Percentiles rank a stretch among this genome's conserved stretches.
Evolutionary conservation across 2,888 invertebrate species (phyloP).

Genomic region (Gastrophysa polygoni): DNA sequence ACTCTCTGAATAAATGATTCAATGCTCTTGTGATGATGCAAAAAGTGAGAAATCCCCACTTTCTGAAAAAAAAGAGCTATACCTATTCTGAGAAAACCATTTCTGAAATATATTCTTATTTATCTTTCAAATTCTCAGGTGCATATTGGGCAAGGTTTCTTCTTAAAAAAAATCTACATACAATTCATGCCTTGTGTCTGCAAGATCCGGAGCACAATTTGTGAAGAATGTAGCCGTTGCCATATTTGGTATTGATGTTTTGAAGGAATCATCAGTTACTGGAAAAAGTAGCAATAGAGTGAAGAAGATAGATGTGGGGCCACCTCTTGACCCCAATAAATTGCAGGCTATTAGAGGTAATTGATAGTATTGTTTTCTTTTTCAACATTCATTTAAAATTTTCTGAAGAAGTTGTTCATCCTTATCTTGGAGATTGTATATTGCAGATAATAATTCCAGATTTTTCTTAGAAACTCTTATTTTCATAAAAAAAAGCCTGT

Average conservation of each 20-base stretch:
- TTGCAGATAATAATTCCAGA: too few species aligned
- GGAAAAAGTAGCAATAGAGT: not conserved
- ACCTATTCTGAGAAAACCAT: not conserved
- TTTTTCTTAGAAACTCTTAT: too few species aligned
- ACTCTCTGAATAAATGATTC: too few species aligned
- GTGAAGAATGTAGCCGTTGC: not conserved
- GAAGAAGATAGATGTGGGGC: not conserved
- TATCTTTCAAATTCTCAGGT: not conserved
- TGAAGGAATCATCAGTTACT: not conserved
- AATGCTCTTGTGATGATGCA: too few species aligned
- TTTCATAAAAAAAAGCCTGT: too few species aligned
- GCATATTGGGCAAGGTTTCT: not conserved
- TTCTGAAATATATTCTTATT: not conserved
- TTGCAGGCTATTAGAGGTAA: conserved; percentile 13
- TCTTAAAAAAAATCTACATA: too few species aligned
- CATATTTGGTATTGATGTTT: not conserved
- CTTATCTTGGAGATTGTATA: too few species aligned
- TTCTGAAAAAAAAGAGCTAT: not conserved
- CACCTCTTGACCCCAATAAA: conserved; percentile 9
- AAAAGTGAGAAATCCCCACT: too few species aligned
- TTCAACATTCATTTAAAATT: too few species aligned
- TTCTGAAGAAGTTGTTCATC: too few species aligned
- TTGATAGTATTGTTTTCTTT: not conserved
- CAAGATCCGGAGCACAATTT: not conserved
- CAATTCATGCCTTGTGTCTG: too few species aligned